These are phyloP conservation scores for Pipistrellus pipistrellus DNA, from an alignment of 2,797 vertebrate species.

Conservation along the genomic window DNA sequence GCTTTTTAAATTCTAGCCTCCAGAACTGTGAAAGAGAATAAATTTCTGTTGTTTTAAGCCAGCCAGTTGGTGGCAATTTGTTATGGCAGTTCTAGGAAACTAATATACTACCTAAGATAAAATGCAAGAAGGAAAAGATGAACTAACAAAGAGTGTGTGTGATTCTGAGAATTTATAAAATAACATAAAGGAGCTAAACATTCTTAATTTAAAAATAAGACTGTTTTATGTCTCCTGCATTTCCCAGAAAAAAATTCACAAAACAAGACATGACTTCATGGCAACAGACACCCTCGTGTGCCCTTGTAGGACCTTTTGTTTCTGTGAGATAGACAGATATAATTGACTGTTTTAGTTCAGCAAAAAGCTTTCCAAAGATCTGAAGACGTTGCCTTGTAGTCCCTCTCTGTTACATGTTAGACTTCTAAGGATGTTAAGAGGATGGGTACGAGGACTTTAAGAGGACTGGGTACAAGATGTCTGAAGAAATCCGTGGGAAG, in stretches of 20 bases:
- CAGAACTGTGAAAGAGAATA: not conserved
- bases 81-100: not conserved
- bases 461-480: not conserved
- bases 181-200: not conserved
- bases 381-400: not conserved
- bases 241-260: not conserved
- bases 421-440: not conserved
- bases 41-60: constrained; percentile 12
- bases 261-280: not conserved
- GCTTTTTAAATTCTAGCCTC: not conserved
- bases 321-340: not conserved
- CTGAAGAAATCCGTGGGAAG: not conserved
- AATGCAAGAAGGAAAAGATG: not conserved
- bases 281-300: not conserved
- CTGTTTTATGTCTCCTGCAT: not conserved
- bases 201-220: constrained; percentile 32
- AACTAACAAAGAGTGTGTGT: not conserved
- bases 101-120: not conserved
- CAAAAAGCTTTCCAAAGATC: not conserved
- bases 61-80: not conserved
- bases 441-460: not conserved
- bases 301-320: not conserved
- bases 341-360: not conserved
- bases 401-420: not conserved
- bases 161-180: constrained; percentile 34